A percentile compares a stretch with the other conserved stretches of the same genome.
Conservation (phyloP, 2,888 invertebrate species). For the Drosophila aldrichi region DNA sequence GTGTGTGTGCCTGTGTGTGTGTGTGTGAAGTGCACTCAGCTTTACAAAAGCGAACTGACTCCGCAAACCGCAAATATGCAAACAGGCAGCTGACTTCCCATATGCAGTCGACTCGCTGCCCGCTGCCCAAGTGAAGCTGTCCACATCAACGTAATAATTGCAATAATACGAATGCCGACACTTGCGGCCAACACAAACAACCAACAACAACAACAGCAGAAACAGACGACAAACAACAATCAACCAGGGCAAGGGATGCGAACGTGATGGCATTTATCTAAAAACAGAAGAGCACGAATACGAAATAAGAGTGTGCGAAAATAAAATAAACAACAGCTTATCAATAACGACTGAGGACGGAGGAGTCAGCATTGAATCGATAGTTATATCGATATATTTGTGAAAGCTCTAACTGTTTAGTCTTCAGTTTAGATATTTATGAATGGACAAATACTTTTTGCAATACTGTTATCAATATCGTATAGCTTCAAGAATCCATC, state of each 20-base stretch:
- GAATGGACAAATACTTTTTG: not conserved
- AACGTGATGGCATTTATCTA: constrained; percentile 4
- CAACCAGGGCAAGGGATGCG: not conserved
- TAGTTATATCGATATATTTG: not conserved
- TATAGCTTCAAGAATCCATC: no score
- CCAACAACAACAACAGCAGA: constrained; percentile 42
- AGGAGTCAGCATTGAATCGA: not conserved
- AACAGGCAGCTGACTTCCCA: constrained; percentile 35
- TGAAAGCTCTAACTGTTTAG: not conserved
- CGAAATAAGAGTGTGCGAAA: not conserved
- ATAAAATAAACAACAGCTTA: not conserved
- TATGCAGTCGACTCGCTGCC: constrained; percentile 17
- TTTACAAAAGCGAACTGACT: constrained; percentile 43
- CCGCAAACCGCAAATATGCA: constrained; percentile 66
- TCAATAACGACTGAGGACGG: no score
- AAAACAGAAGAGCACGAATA: not conserved
- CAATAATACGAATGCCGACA: constrained; percentile 77
- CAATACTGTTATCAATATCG: no score
- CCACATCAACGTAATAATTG: constrained; percentile 79
- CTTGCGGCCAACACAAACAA: constrained; percentile 68
- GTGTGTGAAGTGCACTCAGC: constrained; percentile 31
- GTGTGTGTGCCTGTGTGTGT: not conserved
- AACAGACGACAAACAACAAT: constrained; percentile 9
- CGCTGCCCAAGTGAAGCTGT: constrained; percentile 48
- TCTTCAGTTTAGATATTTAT: not conserved